Percentiles rank a stretch among this genome's conserved stretches.
Conservation (phyloP, 2,888 invertebrate species). For the Thera obeliscata region DNA sequence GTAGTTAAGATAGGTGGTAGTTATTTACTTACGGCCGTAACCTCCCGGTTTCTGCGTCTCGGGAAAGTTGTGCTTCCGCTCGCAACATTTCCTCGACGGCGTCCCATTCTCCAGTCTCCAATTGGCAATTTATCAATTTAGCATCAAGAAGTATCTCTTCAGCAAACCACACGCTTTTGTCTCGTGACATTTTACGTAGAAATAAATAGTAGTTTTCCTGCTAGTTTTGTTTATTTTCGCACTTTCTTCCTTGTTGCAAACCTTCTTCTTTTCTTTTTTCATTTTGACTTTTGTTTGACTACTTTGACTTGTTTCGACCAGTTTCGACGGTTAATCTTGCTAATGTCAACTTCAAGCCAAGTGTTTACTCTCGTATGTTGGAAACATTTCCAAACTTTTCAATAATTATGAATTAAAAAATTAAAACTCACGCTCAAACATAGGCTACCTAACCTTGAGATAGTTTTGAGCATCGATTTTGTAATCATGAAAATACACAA, state of each 20-base stretch:
- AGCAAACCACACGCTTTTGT: slow-evolving; percentile 83
- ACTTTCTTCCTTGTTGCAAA: background rate
- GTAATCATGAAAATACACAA: no score
- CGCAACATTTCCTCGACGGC: slow-evolving; percentile 82
- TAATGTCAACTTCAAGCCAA: no score
- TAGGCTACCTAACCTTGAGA: no score
- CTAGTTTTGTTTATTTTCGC: background rate
- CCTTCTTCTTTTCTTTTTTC: background rate
- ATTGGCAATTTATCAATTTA: slow-evolving; percentile 78
- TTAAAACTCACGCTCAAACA: no score
- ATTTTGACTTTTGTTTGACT: background rate
- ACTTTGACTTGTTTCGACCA: no score
- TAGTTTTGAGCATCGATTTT: no score
- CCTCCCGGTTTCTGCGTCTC: slow-evolving; percentile 78
- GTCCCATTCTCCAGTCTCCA: slow-evolving; percentile 82
- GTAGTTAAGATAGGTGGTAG: background rate
- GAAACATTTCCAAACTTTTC: no score
- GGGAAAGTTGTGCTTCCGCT: slow-evolving; percentile 79
- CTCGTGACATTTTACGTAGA: slow-evolving; percentile 70
- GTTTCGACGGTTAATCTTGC: no score
- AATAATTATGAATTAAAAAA: no score
- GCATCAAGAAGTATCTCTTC: slow-evolving; percentile 81
- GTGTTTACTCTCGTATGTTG: no score
- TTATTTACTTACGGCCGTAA: slow-evolving; percentile 71
- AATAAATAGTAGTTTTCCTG: background rate